phyloP scores from a whole-genome alignment of 1,140 invertebrate genomes.

The Panonychus citri region DNA sequence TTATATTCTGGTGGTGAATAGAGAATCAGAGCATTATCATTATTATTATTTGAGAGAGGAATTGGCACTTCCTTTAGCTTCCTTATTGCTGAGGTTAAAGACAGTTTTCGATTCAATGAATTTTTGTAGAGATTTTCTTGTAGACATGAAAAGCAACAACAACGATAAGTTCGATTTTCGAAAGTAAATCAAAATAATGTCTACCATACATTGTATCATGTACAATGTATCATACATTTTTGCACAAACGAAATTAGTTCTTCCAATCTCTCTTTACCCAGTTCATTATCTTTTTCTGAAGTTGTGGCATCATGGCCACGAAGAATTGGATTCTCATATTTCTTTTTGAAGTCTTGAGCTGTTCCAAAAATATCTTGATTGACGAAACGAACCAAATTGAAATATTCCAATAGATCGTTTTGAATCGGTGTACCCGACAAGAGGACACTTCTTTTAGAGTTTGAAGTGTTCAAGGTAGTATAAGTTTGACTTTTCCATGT shows the following conservation, averaged over 20 bases:
- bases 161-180: conserved; percentile 89
- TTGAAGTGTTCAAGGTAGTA: conserved; percentile 66
- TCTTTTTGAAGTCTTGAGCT: conserved; percentile 65
- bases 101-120: conserved; percentile 72
- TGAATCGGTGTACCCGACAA: conserved; percentile 99
- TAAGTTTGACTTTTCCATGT: conserved; percentile 97
- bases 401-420: conserved; percentile 96
- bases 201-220: conserved; percentile 75
- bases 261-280: conserved; percentile 59
- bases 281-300: conserved; percentile 46
- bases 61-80: too few species aligned
- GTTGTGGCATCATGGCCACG: conserved; percentile 78
- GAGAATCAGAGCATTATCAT: too few species aligned
- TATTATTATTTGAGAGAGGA: too few species aligned
- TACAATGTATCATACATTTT: conserved; percentile 78
- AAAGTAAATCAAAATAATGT: conserved; percentile 87
- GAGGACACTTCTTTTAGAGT: conserved; percentile 61
- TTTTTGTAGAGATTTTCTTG: conserved; percentile 62
- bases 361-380: conserved; percentile 84
- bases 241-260: conserved; percentile 76
- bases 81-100: too few species aligned
- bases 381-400: conserved; percentile 93
- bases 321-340: conserved; percentile 79
- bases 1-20: too few species aligned
- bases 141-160: conserved; percentile 59